phyloP scores from a whole-genome alignment of 2,888 invertebrate genomes.

The Germaria angustata region DNA sequence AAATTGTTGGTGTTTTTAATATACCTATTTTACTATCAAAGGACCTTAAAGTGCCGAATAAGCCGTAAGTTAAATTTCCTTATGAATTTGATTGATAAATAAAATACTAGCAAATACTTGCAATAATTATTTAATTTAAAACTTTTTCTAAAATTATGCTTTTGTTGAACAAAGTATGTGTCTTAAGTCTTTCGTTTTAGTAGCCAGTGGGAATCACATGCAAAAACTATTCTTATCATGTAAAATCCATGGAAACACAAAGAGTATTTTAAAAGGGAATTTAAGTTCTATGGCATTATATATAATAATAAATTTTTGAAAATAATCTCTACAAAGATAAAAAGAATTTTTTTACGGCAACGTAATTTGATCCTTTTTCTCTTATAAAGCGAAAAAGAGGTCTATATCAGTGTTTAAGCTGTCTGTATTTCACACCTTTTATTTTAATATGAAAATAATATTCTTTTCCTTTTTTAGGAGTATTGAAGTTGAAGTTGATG shows the following conservation, averaged over 20 bases:
- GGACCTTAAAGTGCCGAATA: too few relatives aligned
- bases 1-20: too few relatives aligned
- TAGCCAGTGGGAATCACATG: neutral
- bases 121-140: too few relatives aligned
- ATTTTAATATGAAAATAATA: slow-evolving; percentile 54
- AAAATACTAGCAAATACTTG: too few relatives aligned
- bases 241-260: too few relatives aligned
- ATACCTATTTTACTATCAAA: too few relatives aligned
- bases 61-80: too few relatives aligned
- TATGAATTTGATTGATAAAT: too few relatives aligned
- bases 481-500: slow-evolving; percentile 29
- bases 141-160: too few relatives aligned
- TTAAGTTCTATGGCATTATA: too few relatives aligned
- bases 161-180: slow-evolving; percentile 16
- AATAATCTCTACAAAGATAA: neutral
- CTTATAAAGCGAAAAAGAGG: neutral
- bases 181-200: slow-evolving; percentile 23
- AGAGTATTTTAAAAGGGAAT: too few relatives aligned
- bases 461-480: slow-evolving; percentile 32
- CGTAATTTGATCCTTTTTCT: slow-evolving; percentile 53
- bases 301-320: neutral
- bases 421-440: slow-evolving; percentile 65
- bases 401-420: slow-evolving; percentile 54
- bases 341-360: neutral
- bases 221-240: neutral